Evolutionary conservation across 1,140 invertebrate species (phyloP).

Genomic region (Leptinotarsa undecemlineata): DNA sequence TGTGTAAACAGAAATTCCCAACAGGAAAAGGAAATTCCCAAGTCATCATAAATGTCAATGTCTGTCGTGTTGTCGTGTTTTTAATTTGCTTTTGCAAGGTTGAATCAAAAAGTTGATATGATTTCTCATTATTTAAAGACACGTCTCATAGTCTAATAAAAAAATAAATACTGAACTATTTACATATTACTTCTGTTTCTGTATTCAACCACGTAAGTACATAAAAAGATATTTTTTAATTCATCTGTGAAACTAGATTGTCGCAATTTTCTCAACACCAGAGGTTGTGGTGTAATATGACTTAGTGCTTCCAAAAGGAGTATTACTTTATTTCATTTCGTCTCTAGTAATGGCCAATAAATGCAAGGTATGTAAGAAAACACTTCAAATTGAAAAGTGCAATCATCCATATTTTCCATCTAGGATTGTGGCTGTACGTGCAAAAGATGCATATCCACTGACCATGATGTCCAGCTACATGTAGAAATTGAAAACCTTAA

Average conservation of each 20-base stretch:
- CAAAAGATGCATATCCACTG: conserved; percentile 55
- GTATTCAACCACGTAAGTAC: neutral
- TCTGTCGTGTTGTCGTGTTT: neutral
- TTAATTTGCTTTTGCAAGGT: neutral
- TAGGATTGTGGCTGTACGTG: conserved; percentile 65
- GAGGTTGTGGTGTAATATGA: too few relatives aligned
- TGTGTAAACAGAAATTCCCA: too few relatives aligned
- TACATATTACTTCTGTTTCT: neutral
- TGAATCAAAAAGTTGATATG: neutral
- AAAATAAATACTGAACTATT: too few relatives aligned
- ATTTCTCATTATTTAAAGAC: too few relatives aligned
- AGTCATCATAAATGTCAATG: neutral
- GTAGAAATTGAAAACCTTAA: conserved; percentile 87
- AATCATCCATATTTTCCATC: conserved; percentile 19
- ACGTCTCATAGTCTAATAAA: too few relatives aligned
- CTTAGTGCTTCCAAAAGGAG: conserved; percentile 22
- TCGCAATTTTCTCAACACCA: too few relatives aligned
- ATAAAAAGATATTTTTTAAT: too few relatives aligned
- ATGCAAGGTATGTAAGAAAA: conserved; percentile 19
- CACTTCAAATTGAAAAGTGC: neutral
- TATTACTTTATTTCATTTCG: conserved; percentile 13
- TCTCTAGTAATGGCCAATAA: conserved; percentile 23
- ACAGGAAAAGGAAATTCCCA: neutral
- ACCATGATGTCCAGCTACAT: conserved; percentile 72
- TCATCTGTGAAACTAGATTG: too few relatives aligned